These are phyloP conservation scores for Zygothrica quintamaculata DNA, from an alignment of 2,888 invertebrate genomes.

Conservation along the genomic window DNA sequence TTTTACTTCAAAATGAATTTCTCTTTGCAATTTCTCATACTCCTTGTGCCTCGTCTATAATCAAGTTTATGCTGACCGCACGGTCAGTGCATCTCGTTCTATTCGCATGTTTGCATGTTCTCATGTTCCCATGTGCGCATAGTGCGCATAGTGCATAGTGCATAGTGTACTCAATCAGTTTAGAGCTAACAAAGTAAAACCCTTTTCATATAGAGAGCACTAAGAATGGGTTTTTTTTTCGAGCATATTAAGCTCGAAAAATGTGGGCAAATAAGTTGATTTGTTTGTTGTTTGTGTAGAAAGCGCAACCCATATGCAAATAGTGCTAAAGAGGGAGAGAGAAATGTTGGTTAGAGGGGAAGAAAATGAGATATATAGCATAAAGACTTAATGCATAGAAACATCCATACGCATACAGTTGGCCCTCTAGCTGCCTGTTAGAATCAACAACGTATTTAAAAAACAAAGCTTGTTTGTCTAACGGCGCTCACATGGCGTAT, in stretches of 20 bases:
- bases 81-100: too few species aligned
- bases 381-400: conserved; percentile 18
- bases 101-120: too few species aligned
- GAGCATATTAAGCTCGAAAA: conserved; percentile 15
- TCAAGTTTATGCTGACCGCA: neutral
- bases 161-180: conserved; percentile 52
- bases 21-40: too few species aligned
- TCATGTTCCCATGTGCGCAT: too few species aligned
- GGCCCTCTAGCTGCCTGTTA: conserved; percentile 18
- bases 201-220: conserved; percentile 1
- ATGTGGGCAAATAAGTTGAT: conserved; percentile 71
- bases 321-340: conserved; percentile 8
- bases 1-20: neutral
- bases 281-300: conserved; percentile 68
- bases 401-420: neutral
- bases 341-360: too few species aligned
- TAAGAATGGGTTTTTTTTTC: conserved; percentile 2
- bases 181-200: conserved; percentile 43
- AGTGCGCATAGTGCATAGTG: too few species aligned
- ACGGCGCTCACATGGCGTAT: conserved; percentile 49
- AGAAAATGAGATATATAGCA: neutral
- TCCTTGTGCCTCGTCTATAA: neutral
- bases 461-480: conserved; percentile 44
- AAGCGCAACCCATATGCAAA: conserved; percentile 68
- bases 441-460: conserved; percentile 36